Conservation (phyloP, 92 coral and sea anemone genomes). For the Phenganax stokvisi region DNA sequence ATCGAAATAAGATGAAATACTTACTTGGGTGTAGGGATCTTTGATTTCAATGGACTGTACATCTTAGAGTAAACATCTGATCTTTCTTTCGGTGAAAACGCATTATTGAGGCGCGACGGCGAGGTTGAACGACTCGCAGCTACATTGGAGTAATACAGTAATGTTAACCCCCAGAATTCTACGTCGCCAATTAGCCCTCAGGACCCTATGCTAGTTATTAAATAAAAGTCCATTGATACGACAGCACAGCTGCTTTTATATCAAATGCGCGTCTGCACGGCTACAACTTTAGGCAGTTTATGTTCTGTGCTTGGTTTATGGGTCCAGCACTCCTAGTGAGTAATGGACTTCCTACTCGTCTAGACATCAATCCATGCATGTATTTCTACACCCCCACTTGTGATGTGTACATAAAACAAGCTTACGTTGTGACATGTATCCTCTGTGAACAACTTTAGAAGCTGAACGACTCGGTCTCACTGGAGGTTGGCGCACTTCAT, state of each 20-base stretch:
- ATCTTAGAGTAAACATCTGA: conserved; percentile 79
- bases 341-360: too few species aligned
- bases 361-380: background rate
- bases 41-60: conserved; percentile 67
- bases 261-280: too few species aligned
- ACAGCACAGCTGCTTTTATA: too few species aligned
- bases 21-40: conserved; percentile 93
- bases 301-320: background rate
- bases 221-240: too few species aligned
- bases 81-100: conserved; percentile 79
- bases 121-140: conserved; percentile 94
- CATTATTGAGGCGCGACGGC: conserved; percentile 64
- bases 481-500: conserved; percentile 48
- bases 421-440: conserved; percentile 94
- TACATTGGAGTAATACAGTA: background rate
- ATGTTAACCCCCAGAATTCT: background rate
- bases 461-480: conserved; percentile 60
- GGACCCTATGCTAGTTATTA: too few species aligned
- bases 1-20: background rate
- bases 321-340: too few species aligned
- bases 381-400: background rate
- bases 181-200: too few species aligned
- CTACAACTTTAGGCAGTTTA: too few species aligned
- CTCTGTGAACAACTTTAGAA: conserved; percentile 52
- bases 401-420: background rate